Percentiles rank a stretch among this genome's conserved stretches.
Evolutionary conservation across 2,888 invertebrate species (phyloP).

Genomic region (Lathronympha strigana): DNA sequence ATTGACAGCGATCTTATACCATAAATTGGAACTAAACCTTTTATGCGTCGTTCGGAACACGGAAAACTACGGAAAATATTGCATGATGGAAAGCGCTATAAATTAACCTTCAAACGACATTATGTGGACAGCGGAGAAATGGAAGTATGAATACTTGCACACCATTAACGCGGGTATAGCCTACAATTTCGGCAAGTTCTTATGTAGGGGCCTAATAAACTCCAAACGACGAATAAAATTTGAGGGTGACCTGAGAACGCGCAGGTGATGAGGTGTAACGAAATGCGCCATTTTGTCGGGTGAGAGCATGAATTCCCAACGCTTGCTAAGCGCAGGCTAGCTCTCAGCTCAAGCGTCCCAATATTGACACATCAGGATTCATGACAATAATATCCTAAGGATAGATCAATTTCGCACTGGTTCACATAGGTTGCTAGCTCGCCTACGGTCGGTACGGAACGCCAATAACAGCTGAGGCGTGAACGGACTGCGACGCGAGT

Average conservation of each 20-base stretch:
- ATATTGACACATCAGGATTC: neutral
- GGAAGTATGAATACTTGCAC: constrained; percentile 41
- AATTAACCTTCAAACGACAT: constrained; percentile 41
- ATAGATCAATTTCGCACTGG: neutral
- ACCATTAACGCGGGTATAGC: constrained; percentile 37
- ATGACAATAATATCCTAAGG: neutral
- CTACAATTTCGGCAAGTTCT: constrained; percentile 39
- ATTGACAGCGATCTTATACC: neutral
- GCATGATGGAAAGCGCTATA: constrained; percentile 41
- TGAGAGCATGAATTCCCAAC: constrained; percentile 22
- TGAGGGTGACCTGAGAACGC: constrained; percentile 51
- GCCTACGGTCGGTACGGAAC: neutral
- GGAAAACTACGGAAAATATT: constrained; percentile 39
- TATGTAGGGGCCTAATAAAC: constrained; percentile 38
- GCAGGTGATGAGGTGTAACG: constrained; percentile 52
- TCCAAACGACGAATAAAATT: constrained; percentile 44
- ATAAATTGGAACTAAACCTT: constrained; percentile 10
- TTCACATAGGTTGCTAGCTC: neutral
- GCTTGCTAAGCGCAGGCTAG: neutral
- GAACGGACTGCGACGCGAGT: constrained; percentile 43
- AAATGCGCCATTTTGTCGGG: constrained; percentile 52
- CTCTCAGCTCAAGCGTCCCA: neutral
- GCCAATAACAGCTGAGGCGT: constrained; percentile 17
- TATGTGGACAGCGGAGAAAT: constrained; percentile 40
- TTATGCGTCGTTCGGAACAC: constrained; percentile 31